Evolutionary conservation across 2,888 invertebrate species (phyloP).

Genomic region (Machimus rusticus): DNA sequence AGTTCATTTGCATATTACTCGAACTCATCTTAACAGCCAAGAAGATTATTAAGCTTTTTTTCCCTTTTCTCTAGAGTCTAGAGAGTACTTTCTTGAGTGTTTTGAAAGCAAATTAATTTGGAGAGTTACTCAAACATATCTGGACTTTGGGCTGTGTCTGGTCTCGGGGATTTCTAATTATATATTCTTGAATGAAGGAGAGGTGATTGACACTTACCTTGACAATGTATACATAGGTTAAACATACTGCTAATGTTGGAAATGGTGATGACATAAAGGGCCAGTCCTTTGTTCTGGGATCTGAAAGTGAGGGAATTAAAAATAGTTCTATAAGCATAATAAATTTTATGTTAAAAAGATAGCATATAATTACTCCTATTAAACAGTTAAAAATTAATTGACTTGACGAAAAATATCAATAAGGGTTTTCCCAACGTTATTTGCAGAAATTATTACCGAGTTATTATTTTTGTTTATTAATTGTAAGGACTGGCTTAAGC

Average conservation of each 20-base stretch:
- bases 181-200: neutral
- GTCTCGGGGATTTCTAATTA: neutral
- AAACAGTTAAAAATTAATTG: too few relatives aligned
- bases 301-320: slow-evolving; percentile 66
- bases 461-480: too few relatives aligned
- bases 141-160: neutral
- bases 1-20: neutral
- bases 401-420: too few relatives aligned
- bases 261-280: slow-evolving; percentile 93
- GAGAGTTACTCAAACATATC: neutral
- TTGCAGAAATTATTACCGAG: too few relatives aligned
- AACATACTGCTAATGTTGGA: slow-evolving; percentile 89
- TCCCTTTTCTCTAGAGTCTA: neutral
- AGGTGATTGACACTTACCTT: slow-evolving; percentile 68
- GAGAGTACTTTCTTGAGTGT: neutral
- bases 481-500: too few relatives aligned
- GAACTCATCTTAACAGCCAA: neutral
- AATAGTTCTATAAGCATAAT: neutral
- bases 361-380: neutral
- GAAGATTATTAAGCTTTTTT: neutral
- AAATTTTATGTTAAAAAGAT: neutral
- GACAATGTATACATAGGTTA: slow-evolving; percentile 88
- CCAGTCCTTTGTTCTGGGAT: slow-evolving; percentile 89
- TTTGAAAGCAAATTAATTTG: neutral
- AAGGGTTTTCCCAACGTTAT: too few relatives aligned